These are phyloP conservation scores for Suncus etruscus DNA, from an alignment of 2,113 vertebrate species.

Conservation along the genomic window DNA sequence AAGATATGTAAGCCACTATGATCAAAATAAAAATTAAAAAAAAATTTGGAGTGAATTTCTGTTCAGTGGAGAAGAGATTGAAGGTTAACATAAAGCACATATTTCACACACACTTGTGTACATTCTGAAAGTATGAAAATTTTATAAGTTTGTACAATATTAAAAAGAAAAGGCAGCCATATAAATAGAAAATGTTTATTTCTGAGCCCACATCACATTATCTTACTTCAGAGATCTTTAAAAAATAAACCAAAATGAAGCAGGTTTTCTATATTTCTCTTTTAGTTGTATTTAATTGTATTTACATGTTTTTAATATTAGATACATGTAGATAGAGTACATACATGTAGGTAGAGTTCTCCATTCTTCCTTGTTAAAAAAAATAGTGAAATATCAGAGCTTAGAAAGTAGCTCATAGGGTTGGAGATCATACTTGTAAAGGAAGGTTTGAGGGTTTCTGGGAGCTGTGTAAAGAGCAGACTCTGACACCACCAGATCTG, in stretches of 20 bases:
- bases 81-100: slow-evolving; percentile 29
- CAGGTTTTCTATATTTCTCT: slow-evolving; percentile 54
- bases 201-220: slow-evolving; percentile 28
- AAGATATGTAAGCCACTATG: no score
- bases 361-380: neutral
- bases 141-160: slow-evolving; percentile 20
- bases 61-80: slow-evolving; percentile 18
- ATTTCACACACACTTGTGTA: slow-evolving; percentile 37
- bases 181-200: slow-evolving; percentile 28
- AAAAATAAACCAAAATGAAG: slow-evolving; percentile 67
- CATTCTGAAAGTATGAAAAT: slow-evolving; percentile 42
- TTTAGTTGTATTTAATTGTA: slow-evolving; percentile 45
- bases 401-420: no score
- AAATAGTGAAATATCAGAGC: slow-evolving; percentile 8
- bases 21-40: no score
- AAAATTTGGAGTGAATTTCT: slow-evolving; percentile 51
- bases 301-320: neutral
- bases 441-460: no score
- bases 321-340: neutral
- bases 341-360: neutral
- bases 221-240: slow-evolving; percentile 61
- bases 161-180: slow-evolving; percentile 58
- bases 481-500: no score
- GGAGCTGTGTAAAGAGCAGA: no score
- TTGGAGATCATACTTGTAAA: no score